phyloP scores from a whole-genome alignment of 2,888 invertebrate species.

The Acheta domesticus region DNA sequence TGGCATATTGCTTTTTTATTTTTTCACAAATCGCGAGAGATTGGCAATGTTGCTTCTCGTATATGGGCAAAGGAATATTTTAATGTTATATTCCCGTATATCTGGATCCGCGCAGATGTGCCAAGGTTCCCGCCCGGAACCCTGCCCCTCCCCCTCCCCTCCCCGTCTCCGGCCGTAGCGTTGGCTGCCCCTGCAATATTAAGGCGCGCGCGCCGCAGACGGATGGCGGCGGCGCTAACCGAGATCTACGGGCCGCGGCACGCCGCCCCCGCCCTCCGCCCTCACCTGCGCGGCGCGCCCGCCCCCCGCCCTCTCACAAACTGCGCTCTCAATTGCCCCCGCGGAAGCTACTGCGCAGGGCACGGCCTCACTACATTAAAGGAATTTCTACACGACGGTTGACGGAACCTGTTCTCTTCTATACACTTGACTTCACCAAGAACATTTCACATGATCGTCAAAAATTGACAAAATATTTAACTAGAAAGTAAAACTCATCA shows the following conservation, averaged over 20 bases:
- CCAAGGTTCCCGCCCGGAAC: too few relatives aligned
- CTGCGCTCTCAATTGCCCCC: too few relatives aligned
- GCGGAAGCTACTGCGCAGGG: too few relatives aligned
- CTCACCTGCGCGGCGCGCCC: not conserved
- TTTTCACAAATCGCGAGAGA: constrained; percentile 30
- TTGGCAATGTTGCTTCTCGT: constrained; percentile 29
- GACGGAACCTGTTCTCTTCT: too few relatives aligned
- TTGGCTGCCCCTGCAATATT: not conserved
- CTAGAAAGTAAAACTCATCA: too few relatives aligned
- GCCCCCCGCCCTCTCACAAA: not conserved
- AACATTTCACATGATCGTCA: too few relatives aligned
- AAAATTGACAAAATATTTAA: too few relatives aligned
- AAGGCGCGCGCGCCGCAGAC: not conserved
- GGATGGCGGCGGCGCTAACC: not conserved
- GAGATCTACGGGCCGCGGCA: not conserved
- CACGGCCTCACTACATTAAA: too few relatives aligned
- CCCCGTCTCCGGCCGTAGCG: not conserved
- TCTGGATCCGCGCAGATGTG: too few relatives aligned
- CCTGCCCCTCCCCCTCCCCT: too few relatives aligned
- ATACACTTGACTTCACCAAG: too few relatives aligned
- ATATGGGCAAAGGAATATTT: constrained; percentile 30
- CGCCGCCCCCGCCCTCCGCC: not conserved
- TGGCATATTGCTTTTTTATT: constrained; percentile 29
- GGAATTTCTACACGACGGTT: too few relatives aligned
- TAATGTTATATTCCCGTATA: constrained; percentile 32